Percentiles rank a stretch among this genome's conserved stretches.
phyloP scores from a whole-genome alignment of 2,888 invertebrate genomes.

The Loripinus fragilis region DNA sequence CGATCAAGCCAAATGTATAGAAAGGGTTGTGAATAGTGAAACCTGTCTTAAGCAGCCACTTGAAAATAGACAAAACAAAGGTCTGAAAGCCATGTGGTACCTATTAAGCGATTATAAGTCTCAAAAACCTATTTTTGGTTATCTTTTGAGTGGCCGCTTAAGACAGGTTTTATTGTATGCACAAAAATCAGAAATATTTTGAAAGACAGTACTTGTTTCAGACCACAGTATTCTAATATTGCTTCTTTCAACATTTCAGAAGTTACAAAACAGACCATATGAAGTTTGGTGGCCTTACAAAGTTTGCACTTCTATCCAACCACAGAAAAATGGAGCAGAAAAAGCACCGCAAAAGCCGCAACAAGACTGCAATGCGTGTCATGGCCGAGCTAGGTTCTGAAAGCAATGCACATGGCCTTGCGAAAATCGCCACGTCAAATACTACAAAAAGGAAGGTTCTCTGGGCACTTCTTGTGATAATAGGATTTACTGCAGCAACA shows the following conservation, averaged over 20 bases:
- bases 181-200: no score
- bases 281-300: constrained; percentile 72
- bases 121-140: no score
- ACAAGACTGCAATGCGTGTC: constrained; percentile 65
- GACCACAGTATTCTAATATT: no score
- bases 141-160: no score
- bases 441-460: constrained; percentile 77
- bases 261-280: constrained; percentile 69
- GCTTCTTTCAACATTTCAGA: constrained; percentile 61
- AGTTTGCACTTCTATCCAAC: constrained; percentile 65
- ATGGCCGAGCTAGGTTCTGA: constrained; percentile 77
- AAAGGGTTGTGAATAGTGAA: no score
- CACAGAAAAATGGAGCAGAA: constrained; percentile 66
- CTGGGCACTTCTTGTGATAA: constrained; percentile 77
- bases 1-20: no score
- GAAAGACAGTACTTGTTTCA: no score
- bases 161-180: no score
- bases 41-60: no score
- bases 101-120: no score
- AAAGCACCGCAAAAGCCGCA: constrained; percentile 37
- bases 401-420: constrained; percentile 78
- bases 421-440: constrained; percentile 74
- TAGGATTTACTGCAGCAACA: constrained; percentile 79
- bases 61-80: no score
- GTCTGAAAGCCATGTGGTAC: no score